Conservation (phyloP, 2,888 invertebrate species). For the Heliconius ismenius region DNA sequence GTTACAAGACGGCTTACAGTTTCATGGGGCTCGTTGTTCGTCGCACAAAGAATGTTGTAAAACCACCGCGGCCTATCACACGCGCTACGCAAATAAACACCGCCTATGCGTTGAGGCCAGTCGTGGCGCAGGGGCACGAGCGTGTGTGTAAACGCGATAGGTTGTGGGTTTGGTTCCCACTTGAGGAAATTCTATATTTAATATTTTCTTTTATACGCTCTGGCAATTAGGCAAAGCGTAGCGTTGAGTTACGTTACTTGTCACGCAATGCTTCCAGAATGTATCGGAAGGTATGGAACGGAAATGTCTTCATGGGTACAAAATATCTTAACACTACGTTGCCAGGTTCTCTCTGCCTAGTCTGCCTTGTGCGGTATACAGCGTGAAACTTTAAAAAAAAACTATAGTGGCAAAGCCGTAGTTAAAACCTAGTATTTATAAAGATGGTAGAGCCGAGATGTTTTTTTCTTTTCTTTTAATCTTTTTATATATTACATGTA, state of each 20-base stretch:
- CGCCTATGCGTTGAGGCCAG: background rate
- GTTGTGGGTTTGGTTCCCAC: background rate
- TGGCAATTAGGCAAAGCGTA: background rate
- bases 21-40: conserved; percentile 24
- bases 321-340: background rate
- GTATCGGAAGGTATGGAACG: background rate
- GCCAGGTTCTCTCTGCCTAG: background rate
- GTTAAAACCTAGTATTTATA: no score
- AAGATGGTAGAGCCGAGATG: no score
- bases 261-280: background rate
- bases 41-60: conserved; percentile 28
- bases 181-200: background rate
- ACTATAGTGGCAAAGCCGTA: no score
- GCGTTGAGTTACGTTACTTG: background rate
- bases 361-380: background rate
- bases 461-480: no score
- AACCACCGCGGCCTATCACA: conserved; percentile 27
- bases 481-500: no score
- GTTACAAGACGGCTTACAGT: background rate
- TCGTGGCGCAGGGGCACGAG: background rate
- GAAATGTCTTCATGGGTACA: background rate
- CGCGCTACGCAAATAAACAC: conserved; percentile 11
- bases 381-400: no score
- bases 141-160: background rate
- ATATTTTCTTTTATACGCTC: background rate